Evolutionary conservation across 1,140 invertebrate species (phyloP).

Genomic region (Drosophila truncata): DNA sequence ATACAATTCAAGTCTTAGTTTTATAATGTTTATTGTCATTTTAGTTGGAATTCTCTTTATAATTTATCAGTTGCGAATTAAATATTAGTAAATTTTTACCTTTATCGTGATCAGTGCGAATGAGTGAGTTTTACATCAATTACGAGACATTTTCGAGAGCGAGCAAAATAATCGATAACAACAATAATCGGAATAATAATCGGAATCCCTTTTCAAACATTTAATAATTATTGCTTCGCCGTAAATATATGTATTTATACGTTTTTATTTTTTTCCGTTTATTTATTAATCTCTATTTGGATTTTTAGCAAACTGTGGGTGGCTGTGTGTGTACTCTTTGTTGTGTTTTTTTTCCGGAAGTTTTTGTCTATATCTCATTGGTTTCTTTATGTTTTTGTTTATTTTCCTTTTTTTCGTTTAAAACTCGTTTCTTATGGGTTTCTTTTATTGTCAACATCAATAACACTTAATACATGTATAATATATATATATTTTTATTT

Average conservation of each 20-base stretch:
- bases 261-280: conserved; percentile 11
- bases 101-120: conserved; percentile 26
- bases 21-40: conserved; percentile 44
- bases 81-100: conserved; percentile 29
- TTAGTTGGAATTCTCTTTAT: conserved; percentile 36
- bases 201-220: conserved; percentile 7
- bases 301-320: conserved; percentile 38
- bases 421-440: conserved; percentile 60
- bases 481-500: conserved; percentile 42
- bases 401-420: conserved; percentile 33
- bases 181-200: conserved; percentile 21
- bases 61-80: conserved; percentile 31
- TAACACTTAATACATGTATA: conserved; percentile 72
- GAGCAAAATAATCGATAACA: conserved; percentile 22
- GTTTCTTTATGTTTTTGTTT: not conserved
- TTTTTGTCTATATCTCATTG: conserved; percentile 32
- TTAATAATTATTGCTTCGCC: conserved; percentile 27
- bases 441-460: conserved; percentile 77
- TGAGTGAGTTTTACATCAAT: conserved; percentile 28
- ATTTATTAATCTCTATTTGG: conserved; percentile 6
- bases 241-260: conserved; percentile 17
- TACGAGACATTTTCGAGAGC: conserved; percentile 31
- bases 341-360: conserved; percentile 9
- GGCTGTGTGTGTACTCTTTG: not conserved
- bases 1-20: not conserved